Percentiles rank a stretch among this genome's conserved stretches.
Evolutionary conservation across 2,113 vertebrate species (phyloP).

Genomic region (Blennius ocellaris): DNA sequence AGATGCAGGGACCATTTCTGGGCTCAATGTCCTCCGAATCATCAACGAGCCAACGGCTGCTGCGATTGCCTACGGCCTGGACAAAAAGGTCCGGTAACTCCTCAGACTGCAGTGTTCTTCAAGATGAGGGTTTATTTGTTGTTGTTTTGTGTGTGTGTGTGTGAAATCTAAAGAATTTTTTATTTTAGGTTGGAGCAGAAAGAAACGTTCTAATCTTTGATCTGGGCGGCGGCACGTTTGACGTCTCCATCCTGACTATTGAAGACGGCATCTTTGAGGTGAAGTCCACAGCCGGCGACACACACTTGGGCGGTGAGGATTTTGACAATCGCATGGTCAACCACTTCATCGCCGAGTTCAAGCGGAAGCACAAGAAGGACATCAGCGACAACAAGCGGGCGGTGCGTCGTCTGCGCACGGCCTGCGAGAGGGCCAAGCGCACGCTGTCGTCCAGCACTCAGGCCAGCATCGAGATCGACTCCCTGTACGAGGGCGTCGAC

Average conservation of each 20-base stretch:
- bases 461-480: conserved; percentile 87
- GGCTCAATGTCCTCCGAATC: conserved; percentile 82
- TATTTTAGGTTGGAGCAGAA: conserved; percentile 77
- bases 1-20: conserved; percentile 84
- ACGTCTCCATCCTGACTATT: conserved; percentile 83
- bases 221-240: conserved; percentile 92
- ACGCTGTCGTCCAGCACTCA: conserved; percentile 84
- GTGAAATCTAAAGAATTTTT: no score
- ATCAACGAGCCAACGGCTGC: conserved; percentile 85
- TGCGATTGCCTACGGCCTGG: conserved; percentile 84
- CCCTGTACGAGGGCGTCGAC: conserved; percentile 91
- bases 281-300: conserved; percentile 83
- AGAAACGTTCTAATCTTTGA: conserved; percentile 93
- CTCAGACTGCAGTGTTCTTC: not conserved
- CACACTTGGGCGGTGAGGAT: conserved; percentile 83
- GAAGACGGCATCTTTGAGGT: conserved; percentile 84
- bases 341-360: conserved; percentile 83
- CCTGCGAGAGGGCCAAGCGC: conserved; percentile 83
- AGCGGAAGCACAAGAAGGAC: conserved; percentile 84
- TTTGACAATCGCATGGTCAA: conserved; percentile 85
- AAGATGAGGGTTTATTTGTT: not conserved
- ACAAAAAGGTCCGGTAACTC: conserved; percentile 77
- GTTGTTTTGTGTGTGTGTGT: not conserved
- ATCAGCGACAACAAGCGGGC: conserved; percentile 83
- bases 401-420: conserved; percentile 80